Evolutionary conservation across 2,797 vertebrate species (phyloP).

Genomic region (Amazona ochrocephala): DNA sequence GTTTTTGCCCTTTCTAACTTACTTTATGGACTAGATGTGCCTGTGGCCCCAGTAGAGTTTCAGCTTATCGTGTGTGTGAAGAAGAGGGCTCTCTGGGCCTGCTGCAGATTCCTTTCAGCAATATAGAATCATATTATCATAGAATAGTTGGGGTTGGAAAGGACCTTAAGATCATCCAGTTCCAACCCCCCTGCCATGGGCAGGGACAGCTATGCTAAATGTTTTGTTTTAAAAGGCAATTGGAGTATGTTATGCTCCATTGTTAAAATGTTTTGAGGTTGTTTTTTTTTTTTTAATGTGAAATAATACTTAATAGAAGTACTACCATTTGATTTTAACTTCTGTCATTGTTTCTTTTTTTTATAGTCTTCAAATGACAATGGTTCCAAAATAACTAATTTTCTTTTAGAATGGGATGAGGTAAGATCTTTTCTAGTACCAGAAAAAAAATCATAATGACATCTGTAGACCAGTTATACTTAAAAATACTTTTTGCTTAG

Average conservation of each 20-base stretch:
- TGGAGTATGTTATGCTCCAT: background rate
- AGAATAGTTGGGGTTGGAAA: too few species aligned
- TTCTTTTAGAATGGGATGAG: conserved; percentile 85
- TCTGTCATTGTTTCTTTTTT: conserved; percentile 39
- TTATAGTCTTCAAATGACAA: conserved; percentile 82
- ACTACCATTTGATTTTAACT: conserved; percentile 13
- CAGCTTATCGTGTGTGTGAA: background rate
- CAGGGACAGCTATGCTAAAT: background rate
- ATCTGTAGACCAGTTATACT: conserved; percentile 26
- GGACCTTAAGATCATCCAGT: too few species aligned
- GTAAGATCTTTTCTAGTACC: conserved; percentile 67
- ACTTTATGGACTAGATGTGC: rapidly evolving
- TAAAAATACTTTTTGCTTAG: conserved; percentile 43
- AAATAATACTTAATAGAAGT: background rate
- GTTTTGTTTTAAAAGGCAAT: background rate
- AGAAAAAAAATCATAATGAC: background rate
- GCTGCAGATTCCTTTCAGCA: background rate
- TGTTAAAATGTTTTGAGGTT: background rate
- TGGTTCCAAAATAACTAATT: conserved; percentile 83
- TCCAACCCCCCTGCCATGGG: too few species aligned
- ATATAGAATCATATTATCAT: too few species aligned
- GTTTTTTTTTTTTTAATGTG: background rate
- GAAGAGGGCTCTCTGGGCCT: background rate
- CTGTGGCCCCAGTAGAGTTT: background rate
- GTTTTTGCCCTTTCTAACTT: background rate